Percentiles rank a stretch among this genome's conserved stretches.
These are phyloP conservation scores for Climacteris rufus DNA, from an alignment of 2,113 vertebrate genomes.

Conservation along the genomic window DNA sequence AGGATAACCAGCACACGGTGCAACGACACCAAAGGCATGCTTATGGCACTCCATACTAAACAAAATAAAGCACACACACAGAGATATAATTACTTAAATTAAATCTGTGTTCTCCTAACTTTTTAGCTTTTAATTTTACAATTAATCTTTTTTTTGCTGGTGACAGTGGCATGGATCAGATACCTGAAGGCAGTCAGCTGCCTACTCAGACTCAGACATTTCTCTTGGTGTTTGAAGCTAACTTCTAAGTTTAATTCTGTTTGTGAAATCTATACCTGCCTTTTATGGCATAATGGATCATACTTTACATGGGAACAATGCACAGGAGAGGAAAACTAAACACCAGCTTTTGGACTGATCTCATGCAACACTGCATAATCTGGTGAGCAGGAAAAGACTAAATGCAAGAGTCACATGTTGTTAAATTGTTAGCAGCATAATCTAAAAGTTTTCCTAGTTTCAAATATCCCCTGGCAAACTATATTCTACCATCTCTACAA, in stretches of 20 bases:
- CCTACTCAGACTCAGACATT: not conserved
- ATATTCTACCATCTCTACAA: not conserved
- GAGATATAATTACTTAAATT: not conserved
- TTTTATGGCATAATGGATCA: not conserved
- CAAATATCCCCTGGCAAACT: not conserved
- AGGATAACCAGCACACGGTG: not conserved
- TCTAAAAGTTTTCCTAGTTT: not conserved
- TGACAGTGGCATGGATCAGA: not conserved
- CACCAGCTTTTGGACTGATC: not conserved
- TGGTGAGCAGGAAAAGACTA: not conserved
- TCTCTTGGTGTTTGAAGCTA: not conserved
- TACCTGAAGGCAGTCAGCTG: not conserved
- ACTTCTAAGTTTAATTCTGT: not conserved
- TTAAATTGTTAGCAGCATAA: not conserved
- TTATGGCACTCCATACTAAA: not conserved
- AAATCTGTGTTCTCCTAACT: not conserved
- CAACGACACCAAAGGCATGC: not conserved
- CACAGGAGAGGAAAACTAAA: not conserved
- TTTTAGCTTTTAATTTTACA: not conserved
- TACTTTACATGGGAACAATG: not conserved
- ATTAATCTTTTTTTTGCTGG: not conserved
- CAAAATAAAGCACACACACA: accelerated
- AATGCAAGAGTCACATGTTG: not conserved
- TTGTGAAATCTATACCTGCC: not conserved
- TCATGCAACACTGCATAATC: not conserved